Conservation (phyloP, 1,140 invertebrate genomes). For the Platyscapa corneri region DNA sequence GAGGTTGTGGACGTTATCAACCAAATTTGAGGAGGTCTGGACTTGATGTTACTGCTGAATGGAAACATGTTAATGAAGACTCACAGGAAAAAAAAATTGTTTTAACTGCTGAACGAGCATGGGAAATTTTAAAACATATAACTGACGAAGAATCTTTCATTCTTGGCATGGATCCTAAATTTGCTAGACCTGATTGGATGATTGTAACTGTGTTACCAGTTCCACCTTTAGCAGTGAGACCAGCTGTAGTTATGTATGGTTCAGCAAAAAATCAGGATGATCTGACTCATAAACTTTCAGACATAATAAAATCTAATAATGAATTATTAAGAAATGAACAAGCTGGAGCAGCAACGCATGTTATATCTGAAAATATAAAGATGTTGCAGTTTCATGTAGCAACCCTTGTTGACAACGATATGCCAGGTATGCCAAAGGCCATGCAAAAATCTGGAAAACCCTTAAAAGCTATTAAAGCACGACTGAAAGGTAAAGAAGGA, state of each 20-base stretch:
- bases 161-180: slow-evolving; percentile 96
- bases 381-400: slow-evolving; percentile 99
- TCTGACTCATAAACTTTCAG: slow-evolving; percentile 98
- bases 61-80: slow-evolving; percentile 99
- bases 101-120: slow-evolving; percentile 94
- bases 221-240: slow-evolving; percentile 93
- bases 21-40: slow-evolving; percentile 92
- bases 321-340: slow-evolving; percentile 96
- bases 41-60: slow-evolving; percentile 95
- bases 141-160: slow-evolving; percentile 98
- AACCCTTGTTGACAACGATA: slow-evolving; percentile 98
- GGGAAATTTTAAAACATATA: slow-evolving; percentile 98
- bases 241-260: slow-evolving; percentile 99
- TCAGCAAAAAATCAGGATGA: slow-evolving; percentile 99
- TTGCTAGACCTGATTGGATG: slow-evolving; percentile 99
- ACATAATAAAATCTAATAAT: slow-evolving; percentile 99
- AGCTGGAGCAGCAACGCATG: slow-evolving; percentile 96
- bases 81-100: slow-evolving; percentile 96
- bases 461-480: slow-evolving; percentile 96
- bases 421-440: slow-evolving; percentile 97
- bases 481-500: slow-evolving; percentile 96
- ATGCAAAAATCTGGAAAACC: slow-evolving; percentile 99
- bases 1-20: slow-evolving; percentile 98
- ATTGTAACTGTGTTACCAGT: slow-evolving; percentile 97
- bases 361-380: slow-evolving; percentile 97